Evolutionary conservation across 92 coral and sea anemone species (phyloP).

Genomic region (Phenganax subtilis): DNA sequence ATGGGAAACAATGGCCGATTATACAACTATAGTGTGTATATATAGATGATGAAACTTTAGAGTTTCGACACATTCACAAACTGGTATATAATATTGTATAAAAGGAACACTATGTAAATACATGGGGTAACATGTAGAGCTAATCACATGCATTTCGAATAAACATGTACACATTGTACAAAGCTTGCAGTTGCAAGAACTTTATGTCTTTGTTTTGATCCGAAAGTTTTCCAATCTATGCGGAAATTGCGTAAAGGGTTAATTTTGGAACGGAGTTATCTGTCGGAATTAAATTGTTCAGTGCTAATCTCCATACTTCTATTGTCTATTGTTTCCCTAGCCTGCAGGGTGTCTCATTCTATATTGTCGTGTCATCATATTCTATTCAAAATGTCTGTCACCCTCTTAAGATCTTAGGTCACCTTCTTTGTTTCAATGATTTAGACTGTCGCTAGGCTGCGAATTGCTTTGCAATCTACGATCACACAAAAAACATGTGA

Average conservation of each 20-base stretch:
- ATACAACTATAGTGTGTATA: not conserved
- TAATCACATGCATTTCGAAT: not conserved
- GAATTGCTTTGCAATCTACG: not conserved
- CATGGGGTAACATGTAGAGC: not conserved
- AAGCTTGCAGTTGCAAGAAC: no score
- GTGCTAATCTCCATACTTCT: conserved; percentile 29
- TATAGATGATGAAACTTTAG: not conserved
- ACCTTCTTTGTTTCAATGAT: not conserved
- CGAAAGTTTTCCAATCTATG: not conserved
- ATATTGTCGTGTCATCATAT: conserved; percentile 32
- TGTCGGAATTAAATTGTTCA: not conserved
- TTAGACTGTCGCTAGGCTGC: conserved; percentile 1
- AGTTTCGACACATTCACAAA: no score
- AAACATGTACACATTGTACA: no score
- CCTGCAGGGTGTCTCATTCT: not conserved
- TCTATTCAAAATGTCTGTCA: not conserved
- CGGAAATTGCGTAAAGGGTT: conserved; percentile 1
- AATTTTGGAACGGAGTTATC: not conserved
- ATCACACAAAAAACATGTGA: not conserved
- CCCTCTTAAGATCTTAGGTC: not conserved
- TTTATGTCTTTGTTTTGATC: not conserved
- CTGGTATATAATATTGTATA: not conserved
- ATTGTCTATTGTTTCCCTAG: conserved; percentile 31
- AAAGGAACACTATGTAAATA: not conserved
- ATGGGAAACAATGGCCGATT: not conserved